Percentiles rank a stretch among this genome's conserved stretches.
Evolutionary conservation across 1,140 invertebrate species (phyloP).

Genomic region (Cherax destructor): DNA sequence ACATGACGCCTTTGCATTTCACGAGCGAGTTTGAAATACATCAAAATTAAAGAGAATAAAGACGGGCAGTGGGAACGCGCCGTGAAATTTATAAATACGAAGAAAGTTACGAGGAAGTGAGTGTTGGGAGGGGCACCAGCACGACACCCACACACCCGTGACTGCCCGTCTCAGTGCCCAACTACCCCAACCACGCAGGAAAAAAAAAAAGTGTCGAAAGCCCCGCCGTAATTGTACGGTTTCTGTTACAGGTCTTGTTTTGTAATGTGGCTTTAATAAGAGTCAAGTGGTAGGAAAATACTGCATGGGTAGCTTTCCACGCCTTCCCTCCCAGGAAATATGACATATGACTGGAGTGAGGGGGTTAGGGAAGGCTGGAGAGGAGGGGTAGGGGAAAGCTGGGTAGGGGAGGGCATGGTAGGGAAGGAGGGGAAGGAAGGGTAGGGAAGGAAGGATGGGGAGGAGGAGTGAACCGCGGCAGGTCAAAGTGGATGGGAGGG

Average conservation of each 20-base stretch:
- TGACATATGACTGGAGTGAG: constrained; percentile 29
- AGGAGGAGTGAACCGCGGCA: constrained; percentile 36
- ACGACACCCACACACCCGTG: constrained; percentile 24
- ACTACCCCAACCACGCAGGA: neutral
- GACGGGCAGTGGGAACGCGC: constrained; percentile 6
- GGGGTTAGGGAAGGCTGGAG: too few species aligned
- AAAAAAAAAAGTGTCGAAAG: constrained; percentile 3
- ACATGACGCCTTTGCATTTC: neutral
- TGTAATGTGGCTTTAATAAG: constrained; percentile 30
- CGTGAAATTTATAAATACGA: constrained; percentile 47
- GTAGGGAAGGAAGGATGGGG: too few species aligned
- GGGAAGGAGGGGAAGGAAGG: too few species aligned
- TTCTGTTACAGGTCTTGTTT: constrained; percentile 25
- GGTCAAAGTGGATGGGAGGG: constrained; percentile 29
- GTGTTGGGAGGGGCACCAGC: constrained; percentile 8
- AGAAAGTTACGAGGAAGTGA: constrained; percentile 15
- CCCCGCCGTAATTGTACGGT: constrained; percentile 26
- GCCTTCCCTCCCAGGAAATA: constrained; percentile 31
- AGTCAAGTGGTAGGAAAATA: neutral
- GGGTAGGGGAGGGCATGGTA: too few species aligned
- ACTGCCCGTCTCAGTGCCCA: neutral
- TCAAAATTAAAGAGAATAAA: constrained; percentile 22
- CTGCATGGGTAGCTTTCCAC: neutral
- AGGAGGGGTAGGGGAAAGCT: too few species aligned
- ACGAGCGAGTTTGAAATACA: neutral